Evolutionary conservation across 2,888 invertebrate genomes (phyloP).

Genomic region (Lissocephala sabroskyi): DNA sequence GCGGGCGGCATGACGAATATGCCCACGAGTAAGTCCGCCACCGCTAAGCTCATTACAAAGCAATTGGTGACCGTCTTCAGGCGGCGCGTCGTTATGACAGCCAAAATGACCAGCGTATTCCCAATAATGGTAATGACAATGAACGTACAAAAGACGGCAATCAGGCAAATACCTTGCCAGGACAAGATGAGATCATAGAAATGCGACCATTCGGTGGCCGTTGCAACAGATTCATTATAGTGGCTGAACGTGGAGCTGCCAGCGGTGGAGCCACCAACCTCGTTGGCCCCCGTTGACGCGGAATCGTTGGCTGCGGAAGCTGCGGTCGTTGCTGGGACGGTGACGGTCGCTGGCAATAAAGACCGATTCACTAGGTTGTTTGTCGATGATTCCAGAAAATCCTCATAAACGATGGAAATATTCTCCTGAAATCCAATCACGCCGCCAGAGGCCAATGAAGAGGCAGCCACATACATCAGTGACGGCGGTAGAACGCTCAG

Average conservation of each 20-base stretch:
- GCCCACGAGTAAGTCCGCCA: slow-evolving; percentile 94
- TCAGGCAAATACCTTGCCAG: slow-evolving; percentile 76
- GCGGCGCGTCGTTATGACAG: slow-evolving; percentile 89
- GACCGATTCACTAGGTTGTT: slow-evolving; percentile 21
- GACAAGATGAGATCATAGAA: slow-evolving; percentile 66
- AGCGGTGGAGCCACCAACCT: slow-evolving; percentile 10
- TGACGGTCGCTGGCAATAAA: slow-evolving; percentile 2
- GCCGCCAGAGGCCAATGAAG: slow-evolving; percentile 42
- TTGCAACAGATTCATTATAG: slow-evolving; percentile 52
- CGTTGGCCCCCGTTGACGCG: slow-evolving; percentile 1
- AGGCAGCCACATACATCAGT: slow-evolving; percentile 54
- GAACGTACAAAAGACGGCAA: slow-evolving; percentile 77
- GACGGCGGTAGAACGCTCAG: slow-evolving; percentile 31
- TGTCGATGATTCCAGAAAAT: slow-evolving; percentile 33
- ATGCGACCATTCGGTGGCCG: slow-evolving; percentile 58
- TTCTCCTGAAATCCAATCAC: slow-evolving; percentile 35
- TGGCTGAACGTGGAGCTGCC: slow-evolving; percentile 34
- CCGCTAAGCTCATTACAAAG: slow-evolving; percentile 94
- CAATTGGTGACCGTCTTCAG: slow-evolving; percentile 95
- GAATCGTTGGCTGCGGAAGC: background rate
- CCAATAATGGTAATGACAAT: slow-evolving; percentile 86
- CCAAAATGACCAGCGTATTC: slow-evolving; percentile 90
- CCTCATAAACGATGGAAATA: slow-evolving; percentile 43
- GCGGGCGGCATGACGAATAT: slow-evolving; percentile 96
- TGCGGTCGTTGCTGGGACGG: background rate